Base-by-base conservation (phyloP, 2,113 vertebrate species). In the Triplophysa siluroides region DNA sequence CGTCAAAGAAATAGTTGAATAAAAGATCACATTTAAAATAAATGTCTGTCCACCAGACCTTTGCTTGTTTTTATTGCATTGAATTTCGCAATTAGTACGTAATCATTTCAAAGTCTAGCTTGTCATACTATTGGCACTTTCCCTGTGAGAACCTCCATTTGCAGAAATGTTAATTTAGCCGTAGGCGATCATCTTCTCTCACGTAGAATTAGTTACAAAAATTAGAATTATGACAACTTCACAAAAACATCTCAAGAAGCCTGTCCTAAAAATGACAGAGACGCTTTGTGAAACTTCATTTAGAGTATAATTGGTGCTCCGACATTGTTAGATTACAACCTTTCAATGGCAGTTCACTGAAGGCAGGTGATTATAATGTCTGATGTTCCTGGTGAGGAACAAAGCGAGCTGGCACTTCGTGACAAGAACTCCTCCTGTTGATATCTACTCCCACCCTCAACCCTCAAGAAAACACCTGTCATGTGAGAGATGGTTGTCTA, bases 401-500 rank as follows among this genome's bases (percentile, higher is more conserved):
- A 52, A 79, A 72, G 13, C 23, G 38, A 33, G 61, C 26, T 74
- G 70, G 13, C 47, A 54, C 43, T 80, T 45, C 16, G 41, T 61
- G 65, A 56, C 14, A 64, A 47, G 26, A 76, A n/a, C 43, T 65
- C 16, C 45, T 65, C 38, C 61, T 64, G 61, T 45, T 76, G 61
- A 11, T 60, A n/a, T 58, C 4, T 6, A 43, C 24, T 75, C 56
- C 41, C 1, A 41, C 5, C 8, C 14, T 14, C 23, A 23, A 33
- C 41, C 13, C 43, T 70, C 7, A 29, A 64, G 45, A 63, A 61
- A 26, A 76, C 60, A 76, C 43, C 41, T 64, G 61, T 80, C 50
- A 41, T 86, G 83, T 82, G 85, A 88, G 88, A 88, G 87, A 84
- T 84, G 73, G 79, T 83, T 91, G 90, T 90, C 90, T 91, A 90